These are phyloP conservation scores for Eustalomyia histrio DNA, from an alignment of 2,888 invertebrate genomes.

Conservation along the genomic window DNA sequence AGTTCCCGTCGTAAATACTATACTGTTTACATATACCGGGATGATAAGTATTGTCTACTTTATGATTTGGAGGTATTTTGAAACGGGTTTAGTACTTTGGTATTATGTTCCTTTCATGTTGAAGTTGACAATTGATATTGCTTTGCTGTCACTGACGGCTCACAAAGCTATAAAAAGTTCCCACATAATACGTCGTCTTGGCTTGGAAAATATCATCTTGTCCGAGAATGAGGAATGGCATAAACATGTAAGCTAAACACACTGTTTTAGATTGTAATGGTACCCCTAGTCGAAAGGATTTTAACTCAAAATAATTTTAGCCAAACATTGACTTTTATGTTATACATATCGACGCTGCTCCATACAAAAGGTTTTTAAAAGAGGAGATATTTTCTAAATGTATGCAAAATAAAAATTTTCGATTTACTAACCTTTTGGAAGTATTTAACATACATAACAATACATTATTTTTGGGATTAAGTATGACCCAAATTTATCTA, in stretches of 20 bases:
- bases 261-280: too few species aligned
- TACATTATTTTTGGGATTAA: too few species aligned
- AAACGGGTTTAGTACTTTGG: not conserved
- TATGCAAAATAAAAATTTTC: too few species aligned
- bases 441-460: too few species aligned
- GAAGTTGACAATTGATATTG: not conserved
- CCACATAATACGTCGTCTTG: not conserved
- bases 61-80: slow-evolving; percentile 23
- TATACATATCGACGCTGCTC: too few species aligned
- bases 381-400: too few species aligned
- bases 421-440: too few species aligned
- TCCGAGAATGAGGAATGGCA: slow-evolving; percentile 2
- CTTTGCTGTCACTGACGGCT: slow-evolving; percentile 3
- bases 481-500: too few species aligned
- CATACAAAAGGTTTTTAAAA: too few species aligned
- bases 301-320: too few species aligned
- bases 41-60: slow-evolving; percentile 59
- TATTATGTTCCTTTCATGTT: not conserved
- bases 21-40: slow-evolving; percentile 57
- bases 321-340: too few species aligned
- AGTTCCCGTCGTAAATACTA: slow-evolving; percentile 42
- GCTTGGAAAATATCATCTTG: slow-evolving; percentile 4
- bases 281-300: too few species aligned
- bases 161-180: slow-evolving; percentile 7
- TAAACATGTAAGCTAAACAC: slow-evolving; percentile 2